phyloP scores from a whole-genome alignment of 2,113 vertebrate species.

The Amia ocellicauda region DNA sequence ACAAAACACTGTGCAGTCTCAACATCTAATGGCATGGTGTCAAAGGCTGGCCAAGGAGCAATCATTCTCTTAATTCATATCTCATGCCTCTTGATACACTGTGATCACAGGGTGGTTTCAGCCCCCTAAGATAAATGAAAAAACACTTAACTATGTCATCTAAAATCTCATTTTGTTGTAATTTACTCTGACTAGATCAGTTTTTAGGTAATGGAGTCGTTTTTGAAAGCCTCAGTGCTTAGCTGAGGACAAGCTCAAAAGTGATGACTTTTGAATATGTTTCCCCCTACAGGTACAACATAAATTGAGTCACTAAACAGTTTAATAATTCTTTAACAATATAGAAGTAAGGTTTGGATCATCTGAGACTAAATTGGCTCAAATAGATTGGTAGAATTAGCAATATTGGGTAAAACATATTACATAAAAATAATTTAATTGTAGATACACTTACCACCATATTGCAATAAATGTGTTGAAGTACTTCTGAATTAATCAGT shows the following conservation, averaged over 20 bases:
- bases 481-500: too few relatives aligned
- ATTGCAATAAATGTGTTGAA: too few relatives aligned
- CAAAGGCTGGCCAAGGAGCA: not conserved
- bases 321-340: too few relatives aligned
- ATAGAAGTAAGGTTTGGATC: too few relatives aligned
- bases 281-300: not conserved
- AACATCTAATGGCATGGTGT: not conserved
- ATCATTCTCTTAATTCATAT: not conserved
- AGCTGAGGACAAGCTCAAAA: not conserved
- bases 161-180: not conserved
- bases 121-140: not conserved
- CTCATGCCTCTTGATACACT: not conserved
- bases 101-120: not conserved
- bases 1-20: not conserved
- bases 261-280: not conserved
- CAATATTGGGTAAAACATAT: too few relatives aligned
- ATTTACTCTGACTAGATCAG: not conserved
- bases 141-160: not conserved
- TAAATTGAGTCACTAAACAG: not conserved
- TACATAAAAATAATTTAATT: too few relatives aligned
- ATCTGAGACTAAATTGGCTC: too few relatives aligned
- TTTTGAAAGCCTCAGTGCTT: not conserved
- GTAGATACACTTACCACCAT: too few relatives aligned
- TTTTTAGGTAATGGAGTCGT: not conserved
- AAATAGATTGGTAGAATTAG: too few relatives aligned